phyloP scores from a whole-genome alignment of 2,888 invertebrate species.

The Thumatha senex region DNA sequence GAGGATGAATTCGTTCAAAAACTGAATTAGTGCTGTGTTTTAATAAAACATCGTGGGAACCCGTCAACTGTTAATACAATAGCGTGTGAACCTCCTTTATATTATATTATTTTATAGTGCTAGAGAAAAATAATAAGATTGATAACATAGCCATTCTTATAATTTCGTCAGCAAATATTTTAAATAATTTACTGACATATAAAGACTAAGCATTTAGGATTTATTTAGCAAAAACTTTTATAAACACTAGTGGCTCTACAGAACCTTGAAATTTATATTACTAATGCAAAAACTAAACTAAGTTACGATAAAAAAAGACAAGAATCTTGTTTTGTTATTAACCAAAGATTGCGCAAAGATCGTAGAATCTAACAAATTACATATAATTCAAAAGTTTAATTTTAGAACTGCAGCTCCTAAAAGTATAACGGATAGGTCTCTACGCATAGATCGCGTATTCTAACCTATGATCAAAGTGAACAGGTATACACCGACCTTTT shows the following conservation, averaged over 20 bases:
- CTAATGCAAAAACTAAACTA: slow-evolving; percentile 21
- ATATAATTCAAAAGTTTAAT: background rate
- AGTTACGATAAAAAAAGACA: slow-evolving; percentile 10
- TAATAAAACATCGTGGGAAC: background rate
- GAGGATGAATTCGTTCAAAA: slow-evolving; percentile 31
- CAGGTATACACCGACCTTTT: slow-evolving; percentile 15
- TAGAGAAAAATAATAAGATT: too few relatives aligned
- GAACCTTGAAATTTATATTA: slow-evolving; percentile 10
- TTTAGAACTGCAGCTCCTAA: background rate
- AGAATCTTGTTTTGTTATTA: slow-evolving; percentile 16
- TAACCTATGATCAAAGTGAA: slow-evolving; percentile 10
- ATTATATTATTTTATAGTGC: background rate
- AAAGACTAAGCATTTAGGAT: background rate
- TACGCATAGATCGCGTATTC: slow-evolving; percentile 11
- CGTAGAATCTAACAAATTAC: background rate
- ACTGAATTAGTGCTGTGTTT: slow-evolving; percentile 18
- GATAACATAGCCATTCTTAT: background rate
- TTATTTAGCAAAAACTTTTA: slow-evolving; percentile 27
- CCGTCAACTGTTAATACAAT: background rate
- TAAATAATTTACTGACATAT: background rate
- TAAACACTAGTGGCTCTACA: slow-evolving; percentile 4
- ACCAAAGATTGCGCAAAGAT: slow-evolving; percentile 31
- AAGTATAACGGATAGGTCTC: too few relatives aligned
- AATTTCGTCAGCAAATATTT: background rate
- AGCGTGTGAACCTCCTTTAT: background rate